Conservation (phyloP, 2,113 vertebrate species). For the Pipa parva region DNA sequence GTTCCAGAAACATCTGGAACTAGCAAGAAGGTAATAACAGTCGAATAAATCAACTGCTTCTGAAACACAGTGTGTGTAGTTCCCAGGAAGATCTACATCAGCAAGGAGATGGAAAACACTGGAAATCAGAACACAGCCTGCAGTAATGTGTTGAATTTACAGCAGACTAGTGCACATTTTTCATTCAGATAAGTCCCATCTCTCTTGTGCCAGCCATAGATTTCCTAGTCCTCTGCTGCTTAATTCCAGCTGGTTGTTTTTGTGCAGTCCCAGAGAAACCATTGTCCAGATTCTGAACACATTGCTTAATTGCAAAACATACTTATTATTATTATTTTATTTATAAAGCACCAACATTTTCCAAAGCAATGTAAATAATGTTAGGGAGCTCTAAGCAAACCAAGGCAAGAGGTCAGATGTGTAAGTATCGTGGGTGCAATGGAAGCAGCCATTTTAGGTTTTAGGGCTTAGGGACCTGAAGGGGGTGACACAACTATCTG, state of each 20-base stretch:
- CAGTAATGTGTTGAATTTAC: slow-evolving; percentile 31
- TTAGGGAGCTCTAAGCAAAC: too few species aligned
- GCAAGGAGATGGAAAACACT: slow-evolving; percentile 11
- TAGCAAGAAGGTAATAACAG: slow-evolving; percentile 27
- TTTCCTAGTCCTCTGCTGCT: slow-evolving; percentile 2
- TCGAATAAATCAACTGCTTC: slow-evolving; percentile 29
- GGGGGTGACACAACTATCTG: too few species aligned
- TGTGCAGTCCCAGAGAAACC: too few species aligned
- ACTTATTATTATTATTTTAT: too few species aligned
- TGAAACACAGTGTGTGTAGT: slow-evolving; percentile 31
- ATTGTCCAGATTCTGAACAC: too few species aligned
- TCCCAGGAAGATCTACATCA: slow-evolving; percentile 30
- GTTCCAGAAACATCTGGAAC: slow-evolving; percentile 34
- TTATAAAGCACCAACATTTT: too few species aligned
- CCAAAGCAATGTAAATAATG: too few species aligned
- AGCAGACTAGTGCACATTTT: slow-evolving; percentile 27
- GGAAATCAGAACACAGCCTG: slow-evolving; percentile 27
- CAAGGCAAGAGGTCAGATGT: too few species aligned
- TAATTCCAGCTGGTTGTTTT: slow-evolving; percentile 17
- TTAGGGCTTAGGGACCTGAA: too few species aligned
- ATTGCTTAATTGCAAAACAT: too few species aligned
- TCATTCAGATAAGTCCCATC: slow-evolving; percentile 36
- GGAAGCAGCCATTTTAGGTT: too few species aligned
- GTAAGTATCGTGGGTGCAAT: too few species aligned
- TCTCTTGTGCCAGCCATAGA: slow-evolving; percentile 22